These are phyloP conservation scores for Salpingus planirostris DNA, from an alignment of 2,888 invertebrate genomes.

Conservation along the genomic window DNA sequence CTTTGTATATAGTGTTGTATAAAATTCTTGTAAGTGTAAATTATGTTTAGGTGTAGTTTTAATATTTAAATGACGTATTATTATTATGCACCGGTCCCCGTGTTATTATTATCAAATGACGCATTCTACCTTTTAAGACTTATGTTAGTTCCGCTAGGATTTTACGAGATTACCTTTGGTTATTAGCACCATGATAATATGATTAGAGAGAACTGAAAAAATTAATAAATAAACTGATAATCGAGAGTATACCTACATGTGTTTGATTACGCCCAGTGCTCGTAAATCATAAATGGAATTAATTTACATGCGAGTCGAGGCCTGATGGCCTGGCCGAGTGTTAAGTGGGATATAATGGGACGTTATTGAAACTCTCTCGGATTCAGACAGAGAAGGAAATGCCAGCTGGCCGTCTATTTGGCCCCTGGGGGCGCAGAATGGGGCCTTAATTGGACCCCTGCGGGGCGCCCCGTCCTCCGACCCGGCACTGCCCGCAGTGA, in stretches of 20 bases:
- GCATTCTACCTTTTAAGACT: too few species aligned
- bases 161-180: not conserved
- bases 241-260: constrained; percentile 3
- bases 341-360: constrained; percentile 3
- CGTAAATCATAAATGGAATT: constrained; percentile 3
- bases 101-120: too few species aligned
- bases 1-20: constrained; percentile 26
- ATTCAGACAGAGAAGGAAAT: not conserved
- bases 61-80: constrained; percentile 10
- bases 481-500: constrained; percentile 25
- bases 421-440: constrained; percentile 30
- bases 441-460: constrained; percentile 42
- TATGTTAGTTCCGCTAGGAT: too few species aligned
- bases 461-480: constrained; percentile 16
- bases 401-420: not conserved
- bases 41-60: constrained; percentile 20
- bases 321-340: not conserved
- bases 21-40: constrained; percentile 25
- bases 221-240: constrained; percentile 7
- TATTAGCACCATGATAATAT: constrained; percentile 1
- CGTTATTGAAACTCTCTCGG: not conserved
- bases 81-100: constrained; percentile 1
- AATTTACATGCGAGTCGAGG: constrained; percentile 3
- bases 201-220: constrained; percentile 7
- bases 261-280: constrained; percentile 3